phyloP scores from a whole-genome alignment of 2,888 invertebrate genomes.

The Rosalia funebris region DNA sequence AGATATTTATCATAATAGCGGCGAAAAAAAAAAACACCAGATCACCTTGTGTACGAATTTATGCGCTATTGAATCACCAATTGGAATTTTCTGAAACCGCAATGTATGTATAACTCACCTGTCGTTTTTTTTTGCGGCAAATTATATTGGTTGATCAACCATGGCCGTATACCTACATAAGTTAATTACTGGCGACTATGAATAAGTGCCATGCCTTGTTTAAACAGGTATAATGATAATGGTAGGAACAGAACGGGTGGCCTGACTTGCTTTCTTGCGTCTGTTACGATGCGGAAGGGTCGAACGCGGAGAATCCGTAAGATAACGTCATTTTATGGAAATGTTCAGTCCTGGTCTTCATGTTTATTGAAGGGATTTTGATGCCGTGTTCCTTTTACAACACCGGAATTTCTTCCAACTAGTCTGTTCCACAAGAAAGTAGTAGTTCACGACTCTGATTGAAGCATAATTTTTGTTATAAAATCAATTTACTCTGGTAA shows the following conservation, averaged over 20 bases:
- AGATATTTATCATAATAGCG: conserved; percentile 17
- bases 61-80: conserved; percentile 38
- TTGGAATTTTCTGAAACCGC: conserved; percentile 38
- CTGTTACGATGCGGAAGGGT: too few species aligned
- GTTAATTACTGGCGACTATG: conserved; percentile 5
- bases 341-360: too few species aligned
- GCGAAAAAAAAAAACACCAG: conserved; percentile 28
- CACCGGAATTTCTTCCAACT: too few species aligned
- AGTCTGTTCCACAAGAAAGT: too few species aligned
- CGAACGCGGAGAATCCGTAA: too few species aligned
- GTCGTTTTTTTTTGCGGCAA: conserved; percentile 13
- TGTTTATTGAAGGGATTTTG: too few species aligned
- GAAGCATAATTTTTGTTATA: too few species aligned
- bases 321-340: too few species aligned
- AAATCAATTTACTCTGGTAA: too few species aligned
- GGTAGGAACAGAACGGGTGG: neutral
- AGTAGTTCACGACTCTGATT: too few species aligned
- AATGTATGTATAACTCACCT: conserved; percentile 30
- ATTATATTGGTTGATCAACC: conserved; percentile 19
- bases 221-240: neutral
- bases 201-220: conserved; percentile 2
- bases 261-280: too few species aligned
- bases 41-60: conserved; percentile 43
- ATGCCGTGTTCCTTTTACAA: neutral
- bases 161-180: conserved; percentile 19